A percentile compares a stretch with the other conserved stretches of the same genome.
Conservation (phyloP, 2,113 vertebrate genomes). For the Marmota monax region DNA sequence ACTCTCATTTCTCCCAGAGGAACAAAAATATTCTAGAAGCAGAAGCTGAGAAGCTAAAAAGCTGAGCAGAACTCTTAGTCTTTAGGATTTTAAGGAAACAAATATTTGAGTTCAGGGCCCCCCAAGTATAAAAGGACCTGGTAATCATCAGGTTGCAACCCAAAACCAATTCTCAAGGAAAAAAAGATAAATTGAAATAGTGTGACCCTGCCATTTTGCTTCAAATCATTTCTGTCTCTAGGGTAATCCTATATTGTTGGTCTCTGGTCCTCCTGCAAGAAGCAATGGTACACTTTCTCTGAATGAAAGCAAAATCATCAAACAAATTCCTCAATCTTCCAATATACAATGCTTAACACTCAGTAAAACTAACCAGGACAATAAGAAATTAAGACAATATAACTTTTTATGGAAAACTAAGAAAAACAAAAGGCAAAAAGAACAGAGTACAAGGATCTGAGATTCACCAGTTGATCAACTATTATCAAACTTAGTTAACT, state of each 20-base stretch:
- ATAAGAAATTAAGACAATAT: background rate
- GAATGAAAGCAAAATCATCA: constrained; percentile 23
- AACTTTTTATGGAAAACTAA: constrained; percentile 23
- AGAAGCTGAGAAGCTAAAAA: background rate
- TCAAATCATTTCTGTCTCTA: background rate
- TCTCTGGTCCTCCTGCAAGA: background rate
- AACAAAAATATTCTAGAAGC: background rate
- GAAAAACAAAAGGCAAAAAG: background rate
- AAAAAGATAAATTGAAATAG: background rate
- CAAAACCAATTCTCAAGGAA: background rate
- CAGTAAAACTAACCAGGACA: background rate
- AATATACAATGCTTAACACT: background rate
- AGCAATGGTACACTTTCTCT: background rate
- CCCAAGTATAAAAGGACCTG: background rate
- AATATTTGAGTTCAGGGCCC: background rate
- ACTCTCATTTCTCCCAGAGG: background rate
- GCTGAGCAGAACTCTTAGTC: background rate
- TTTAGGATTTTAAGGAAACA: background rate
- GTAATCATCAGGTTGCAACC: background rate
- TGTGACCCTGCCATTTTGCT: background rate
- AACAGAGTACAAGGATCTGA: background rate
- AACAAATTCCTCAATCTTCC: background rate
- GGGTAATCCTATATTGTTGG: background rate
- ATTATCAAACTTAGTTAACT: background rate
- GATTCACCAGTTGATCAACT: background rate